phyloP scores from a whole-genome alignment of 2,113 vertebrate species.

The Scomber scombrus region DNA sequence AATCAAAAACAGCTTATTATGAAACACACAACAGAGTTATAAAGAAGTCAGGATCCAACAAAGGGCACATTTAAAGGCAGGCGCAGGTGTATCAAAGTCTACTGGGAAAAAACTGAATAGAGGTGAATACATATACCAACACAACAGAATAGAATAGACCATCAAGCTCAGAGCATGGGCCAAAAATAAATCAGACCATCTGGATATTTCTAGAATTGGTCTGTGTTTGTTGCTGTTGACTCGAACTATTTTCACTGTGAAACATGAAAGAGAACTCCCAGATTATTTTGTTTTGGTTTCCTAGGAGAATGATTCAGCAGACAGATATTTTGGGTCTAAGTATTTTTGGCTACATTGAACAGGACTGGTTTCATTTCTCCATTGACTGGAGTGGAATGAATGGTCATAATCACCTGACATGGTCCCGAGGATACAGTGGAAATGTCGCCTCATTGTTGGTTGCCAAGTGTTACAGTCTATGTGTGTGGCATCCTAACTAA shows the following conservation, averaged over 20 bases:
- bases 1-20: background rate
- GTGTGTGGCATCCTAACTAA: constrained; percentile 15
- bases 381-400: background rate
- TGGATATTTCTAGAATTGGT: too few species aligned
- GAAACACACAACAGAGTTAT: background rate
- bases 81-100: background rate
- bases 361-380: constrained; percentile 50
- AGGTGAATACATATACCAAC: background rate
- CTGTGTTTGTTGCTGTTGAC: background rate
- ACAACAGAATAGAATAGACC: background rate
- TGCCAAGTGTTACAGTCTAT: constrained; percentile 46
- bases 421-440: constrained; percentile 24
- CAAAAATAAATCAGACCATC: too few species aligned
- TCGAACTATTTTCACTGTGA: background rate
- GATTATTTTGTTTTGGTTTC: constrained; percentile 35
- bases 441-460: constrained; percentile 52
- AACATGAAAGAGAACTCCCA: background rate
- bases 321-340: constrained; percentile 14
- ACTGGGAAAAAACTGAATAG: background rate
- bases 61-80: background rate
- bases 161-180: too few species aligned
- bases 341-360: constrained; percentile 40
- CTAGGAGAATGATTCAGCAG: constrained; percentile 38
- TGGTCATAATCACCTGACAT: constrained; percentile 48
- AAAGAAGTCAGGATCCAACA: background rate